Evolutionary conservation across 2,888 invertebrate species (phyloP), one percentile per base, ranked within the genome.

Genomic region (Lycia hirtaria): DNA sequence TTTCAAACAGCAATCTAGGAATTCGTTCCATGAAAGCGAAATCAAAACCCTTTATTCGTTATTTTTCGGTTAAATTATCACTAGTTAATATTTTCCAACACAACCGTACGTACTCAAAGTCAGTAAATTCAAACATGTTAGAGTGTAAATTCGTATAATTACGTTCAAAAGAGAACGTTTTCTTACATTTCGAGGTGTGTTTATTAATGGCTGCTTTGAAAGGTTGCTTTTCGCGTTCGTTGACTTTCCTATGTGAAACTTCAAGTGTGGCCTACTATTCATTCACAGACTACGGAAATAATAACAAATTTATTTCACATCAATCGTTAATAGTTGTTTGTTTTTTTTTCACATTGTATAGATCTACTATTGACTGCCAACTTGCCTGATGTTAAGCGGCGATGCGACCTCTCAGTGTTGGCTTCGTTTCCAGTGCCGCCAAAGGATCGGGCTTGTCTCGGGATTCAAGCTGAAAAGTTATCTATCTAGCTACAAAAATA

Each of bases 211-310:
- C 78, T 50, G 65, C 56, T 43, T 40, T 65, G 66, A 70, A 69
- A 72, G 71, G 65, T 65, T 79, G 78, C 78, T 73, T 77, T 85
- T 79, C 74, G 79, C 80, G 68, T 76, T 70, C 80, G 64, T 78
- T 72, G 70, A 68, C 66, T 73, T 72, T 75, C 67, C 70, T 72
- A 68, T 68, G 67, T 76, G 78, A 72, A 75, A 85, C 82, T 79
- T 85, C 82, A 83, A 81, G 80, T 73, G 72, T 47, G 45, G 62
- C 57, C 58, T 75, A 72, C 74, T 50, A 58, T 19, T 49, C 9
- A 30, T 15, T 19, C 1, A 20, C 15, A n/a, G 9, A 7, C 12
- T n/a, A n/a, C 17, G 3, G n/a, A 17, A 5, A n/a, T n/a, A n/a
- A n/a, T n/a, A n/a, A n/a, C n/a, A n/a, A n/a, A n/a, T n/a, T n/a